Conservation (phyloP, 2,113 vertebrate species). For the Monopterus albus region DNA sequence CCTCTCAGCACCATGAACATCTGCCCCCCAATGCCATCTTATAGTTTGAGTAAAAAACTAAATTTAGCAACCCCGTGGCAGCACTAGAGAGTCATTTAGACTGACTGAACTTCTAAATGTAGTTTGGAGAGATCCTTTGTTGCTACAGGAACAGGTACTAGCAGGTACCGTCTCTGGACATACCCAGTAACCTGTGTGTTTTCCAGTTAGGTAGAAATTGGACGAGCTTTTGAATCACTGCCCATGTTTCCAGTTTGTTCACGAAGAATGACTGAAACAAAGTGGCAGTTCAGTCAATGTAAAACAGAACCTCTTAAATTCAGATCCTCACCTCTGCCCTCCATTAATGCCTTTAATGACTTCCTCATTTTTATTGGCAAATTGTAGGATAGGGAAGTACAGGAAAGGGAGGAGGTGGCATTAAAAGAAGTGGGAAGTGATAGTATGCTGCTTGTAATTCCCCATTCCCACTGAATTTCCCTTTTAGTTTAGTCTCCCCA, state of each 20-base stretch:
- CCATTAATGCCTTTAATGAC: neutral
- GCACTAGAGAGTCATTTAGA: no score
- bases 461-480: conserved; percentile 62
- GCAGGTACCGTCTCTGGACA: neutral
- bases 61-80: no score
- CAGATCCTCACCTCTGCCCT: neutral
- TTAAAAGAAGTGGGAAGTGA: neutral
- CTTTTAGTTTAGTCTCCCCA: conserved; percentile 62
- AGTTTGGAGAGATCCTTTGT: neutral
- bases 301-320: conserved; percentile 4
- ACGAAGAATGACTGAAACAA: neutral
- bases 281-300: neutral
- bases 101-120: no score
- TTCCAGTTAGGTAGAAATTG: neutral
- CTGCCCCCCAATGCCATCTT: no score
- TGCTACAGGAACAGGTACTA: neutral
- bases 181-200: no score
- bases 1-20: no score
- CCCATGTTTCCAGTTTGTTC: neutral
- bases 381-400: neutral
- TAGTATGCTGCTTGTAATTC: neutral
- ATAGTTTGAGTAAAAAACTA: no score
- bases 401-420: conserved; percentile 4
- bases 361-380: conserved; percentile 2
- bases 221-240: neutral